Percentiles rank a stretch among this genome's conserved stretches.
phyloP scores from a whole-genome alignment of 2,888 invertebrate genomes.

The Phengaris alcon region DNA sequence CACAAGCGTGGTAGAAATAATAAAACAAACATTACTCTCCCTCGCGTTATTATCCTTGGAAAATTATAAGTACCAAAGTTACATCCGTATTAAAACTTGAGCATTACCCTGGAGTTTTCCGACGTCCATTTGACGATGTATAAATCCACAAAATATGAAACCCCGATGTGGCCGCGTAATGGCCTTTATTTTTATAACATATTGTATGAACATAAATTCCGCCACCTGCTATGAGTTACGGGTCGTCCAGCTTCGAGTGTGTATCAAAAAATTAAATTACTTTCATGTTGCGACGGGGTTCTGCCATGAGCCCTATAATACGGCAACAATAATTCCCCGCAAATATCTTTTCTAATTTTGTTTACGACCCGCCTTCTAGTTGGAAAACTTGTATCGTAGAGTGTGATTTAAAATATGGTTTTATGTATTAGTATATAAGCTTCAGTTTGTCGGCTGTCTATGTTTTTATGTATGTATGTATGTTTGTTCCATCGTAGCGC shows the following conservation, averaged over 20 bases:
- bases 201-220: slow-evolving; percentile 59
- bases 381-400: not conserved
- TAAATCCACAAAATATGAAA: slow-evolving; percentile 25
- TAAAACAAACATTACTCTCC: slow-evolving; percentile 16
- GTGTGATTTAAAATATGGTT: not conserved
- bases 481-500: too few relatives aligned
- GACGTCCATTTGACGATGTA: slow-evolving; percentile 26
- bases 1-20: not conserved
- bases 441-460: not conserved
- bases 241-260: slow-evolving; percentile 45
- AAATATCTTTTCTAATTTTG: slow-evolving; percentile 18
- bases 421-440: not conserved
- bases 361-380: not conserved
- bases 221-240: slow-evolving; percentile 61
- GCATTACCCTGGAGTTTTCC: not conserved
- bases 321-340: not conserved
- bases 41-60: slow-evolving; percentile 14
- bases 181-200: slow-evolving; percentile 60
- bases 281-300: slow-evolving; percentile 25
- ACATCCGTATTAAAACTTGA: slow-evolving; percentile 18
- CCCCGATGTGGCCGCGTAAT: slow-evolving; percentile 45
- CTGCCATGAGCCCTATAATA: slow-evolving; percentile 19
- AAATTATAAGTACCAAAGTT: slow-evolving; percentile 16
- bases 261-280: slow-evolving; percentile 54
- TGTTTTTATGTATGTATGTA: not conserved